Evolutionary conservation across 2,888 invertebrate species (phyloP), one percentile per base, ranked within the genome.

Genomic region (Volucella bombylans): DNA sequence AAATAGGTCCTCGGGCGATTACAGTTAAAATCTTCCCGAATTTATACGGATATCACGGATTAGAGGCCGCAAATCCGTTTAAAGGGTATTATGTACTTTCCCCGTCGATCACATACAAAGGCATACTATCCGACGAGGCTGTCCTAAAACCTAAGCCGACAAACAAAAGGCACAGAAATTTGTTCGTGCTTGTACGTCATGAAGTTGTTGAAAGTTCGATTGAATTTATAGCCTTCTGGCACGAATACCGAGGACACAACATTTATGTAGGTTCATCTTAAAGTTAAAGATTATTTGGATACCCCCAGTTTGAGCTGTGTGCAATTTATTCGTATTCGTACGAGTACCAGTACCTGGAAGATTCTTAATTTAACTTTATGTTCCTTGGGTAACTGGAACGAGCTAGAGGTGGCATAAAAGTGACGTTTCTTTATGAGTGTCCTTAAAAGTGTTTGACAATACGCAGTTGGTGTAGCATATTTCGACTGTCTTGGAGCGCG

Each of bases 1-100:
- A 78, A 78, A 57, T 71, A 64, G 71, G 78, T 78, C 62, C 64
- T 57, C 41, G n/a, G 62, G 62, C 69, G 77, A 69, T 77, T 69
- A 64, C 68, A 55, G 54, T 69, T 61, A 49, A 69, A 77, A 77
- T 77, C 55, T 54, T 31, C 31, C 39, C 6, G 69, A 43, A 78
- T 39, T 78, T 69, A 57, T 64, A 41, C 54, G 55, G 77, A 59
- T 69, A 55, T 61, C 38, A 50, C 52, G 59, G 67, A 76, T 67
- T 68, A 61, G n/a, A 38, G 52, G 11, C 11, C 12, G 31, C 31
- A 8, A 47, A 18, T 41, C 18, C 59, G n/a, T 43, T 59, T 15
- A 31, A 47, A 61, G 47, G 45, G 47, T 47, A 14, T 41, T 14
- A 45, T n/a, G n/a, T 18, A 1, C 47, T 8, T 4, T n/a, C 23